Conservation (phyloP, 2,888 invertebrate genomes). For the Oscheius myriophilus region DNA sequence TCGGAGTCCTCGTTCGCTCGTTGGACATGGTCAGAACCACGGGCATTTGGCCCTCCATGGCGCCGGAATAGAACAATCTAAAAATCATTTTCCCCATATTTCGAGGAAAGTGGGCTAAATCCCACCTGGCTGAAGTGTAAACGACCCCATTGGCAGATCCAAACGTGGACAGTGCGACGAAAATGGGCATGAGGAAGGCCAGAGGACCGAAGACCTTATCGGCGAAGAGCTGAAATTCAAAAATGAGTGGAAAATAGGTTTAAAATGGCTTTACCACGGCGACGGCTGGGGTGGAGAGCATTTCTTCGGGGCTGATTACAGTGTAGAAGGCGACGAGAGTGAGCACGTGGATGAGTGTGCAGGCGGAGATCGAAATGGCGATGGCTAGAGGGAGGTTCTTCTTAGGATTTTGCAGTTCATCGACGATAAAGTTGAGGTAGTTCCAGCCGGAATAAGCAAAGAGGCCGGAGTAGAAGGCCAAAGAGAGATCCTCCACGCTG, state of each 20-base stretch:
- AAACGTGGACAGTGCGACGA: conserved; percentile 93
- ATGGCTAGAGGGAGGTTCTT: conserved; percentile 91
- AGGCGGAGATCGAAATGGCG: conserved; percentile 90
- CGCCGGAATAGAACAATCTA: conserved; percentile 74
- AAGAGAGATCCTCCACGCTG: conserved; percentile 45
- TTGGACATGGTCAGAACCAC: conserved; percentile 73
- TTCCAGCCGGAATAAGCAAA: conserved; percentile 94
- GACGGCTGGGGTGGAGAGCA: conserved; percentile 90
- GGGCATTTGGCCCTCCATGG: conserved; percentile 73
- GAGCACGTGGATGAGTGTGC: conserved; percentile 92
- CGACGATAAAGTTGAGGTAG: conserved; percentile 97
- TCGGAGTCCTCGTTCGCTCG: conserved; percentile 72
- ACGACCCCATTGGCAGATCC: conserved; percentile 94
- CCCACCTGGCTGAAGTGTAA: conserved; percentile 86
- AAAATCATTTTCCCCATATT: too few relatives aligned
- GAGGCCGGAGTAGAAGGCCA: conserved; percentile 86
- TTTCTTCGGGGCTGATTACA: conserved; percentile 91
- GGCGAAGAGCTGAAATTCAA: conserved; percentile 64
- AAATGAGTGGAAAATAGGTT: too few relatives aligned
- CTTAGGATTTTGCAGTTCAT: conserved; percentile 95
- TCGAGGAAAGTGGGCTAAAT: neutral
- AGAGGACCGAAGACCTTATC: conserved; percentile 83
- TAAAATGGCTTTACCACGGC: conserved; percentile 82
- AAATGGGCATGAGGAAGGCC: conserved; percentile 92
- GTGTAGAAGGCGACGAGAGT: conserved; percentile 97